Percentiles rank a stretch among this genome's conserved stretches.
Evolutionary conservation across 1,140 invertebrate genomes (phyloP).

Genomic region (Lamellibrachia luymesi): DNA sequence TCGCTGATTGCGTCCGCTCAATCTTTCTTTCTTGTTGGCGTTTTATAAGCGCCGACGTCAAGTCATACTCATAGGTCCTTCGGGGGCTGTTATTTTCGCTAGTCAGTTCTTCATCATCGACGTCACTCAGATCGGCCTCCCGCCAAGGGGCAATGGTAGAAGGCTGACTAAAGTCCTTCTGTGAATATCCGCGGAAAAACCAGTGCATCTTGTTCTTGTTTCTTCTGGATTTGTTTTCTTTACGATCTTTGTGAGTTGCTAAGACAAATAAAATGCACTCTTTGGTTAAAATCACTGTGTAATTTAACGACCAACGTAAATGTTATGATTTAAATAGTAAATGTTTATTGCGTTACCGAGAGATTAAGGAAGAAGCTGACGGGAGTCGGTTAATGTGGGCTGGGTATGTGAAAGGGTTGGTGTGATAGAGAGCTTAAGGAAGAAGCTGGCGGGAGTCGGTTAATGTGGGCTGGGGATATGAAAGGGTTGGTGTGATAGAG

Average conservation of each 20-base stretch:
- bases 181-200: not conserved
- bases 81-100: not conserved
- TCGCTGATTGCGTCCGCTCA: not conserved
- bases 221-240: not conserved
- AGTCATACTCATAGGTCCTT: not conserved
- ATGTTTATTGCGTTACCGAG: not conserved
- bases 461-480: too few relatives aligned
- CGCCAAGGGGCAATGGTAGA: not conserved
- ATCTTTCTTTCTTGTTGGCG: not conserved
- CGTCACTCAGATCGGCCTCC: not conserved
- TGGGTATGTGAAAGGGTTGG: too few relatives aligned
- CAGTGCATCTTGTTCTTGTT: not conserved
- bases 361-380: too few relatives aligned
- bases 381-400: too few relatives aligned
- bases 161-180: not conserved
- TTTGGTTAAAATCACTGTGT: too few relatives aligned
- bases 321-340: not conserved
- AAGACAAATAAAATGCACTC: not conserved
- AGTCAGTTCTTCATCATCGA: not conserved
- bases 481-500: too few relatives aligned
- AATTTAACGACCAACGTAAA: not conserved
- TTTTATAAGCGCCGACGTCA: not conserved
- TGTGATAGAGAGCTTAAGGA: too few relatives aligned
- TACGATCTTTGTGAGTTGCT: not conserved
- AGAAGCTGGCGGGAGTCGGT: too few relatives aligned